phyloP scores from a whole-genome alignment of 2,113 vertebrate species.

The Chunga burmeisteri region DNA sequence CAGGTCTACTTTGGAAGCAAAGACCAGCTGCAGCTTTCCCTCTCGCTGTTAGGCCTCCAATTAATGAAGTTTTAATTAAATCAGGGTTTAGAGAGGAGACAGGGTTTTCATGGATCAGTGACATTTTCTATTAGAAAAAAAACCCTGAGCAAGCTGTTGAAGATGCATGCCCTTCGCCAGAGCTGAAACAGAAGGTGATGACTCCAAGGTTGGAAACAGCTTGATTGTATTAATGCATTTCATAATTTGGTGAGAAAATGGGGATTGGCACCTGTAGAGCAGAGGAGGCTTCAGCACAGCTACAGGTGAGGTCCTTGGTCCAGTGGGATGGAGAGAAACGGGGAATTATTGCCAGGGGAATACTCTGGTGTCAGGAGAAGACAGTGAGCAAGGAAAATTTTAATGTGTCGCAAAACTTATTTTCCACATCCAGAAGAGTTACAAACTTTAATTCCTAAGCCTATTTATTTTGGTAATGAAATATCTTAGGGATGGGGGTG shows the following conservation, averaged over 20 bases:
- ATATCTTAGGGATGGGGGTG: not conserved
- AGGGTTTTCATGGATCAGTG: not conserved
- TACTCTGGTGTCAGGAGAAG: not conserved
- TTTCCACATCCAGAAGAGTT: not conserved
- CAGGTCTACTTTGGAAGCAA: not conserved
- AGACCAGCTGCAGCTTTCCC: not conserved
- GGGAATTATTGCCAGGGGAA: not conserved
- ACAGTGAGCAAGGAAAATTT: not conserved
- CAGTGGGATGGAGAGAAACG: not conserved
- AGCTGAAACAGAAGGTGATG: not conserved
- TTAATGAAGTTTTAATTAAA: constrained; percentile 21
- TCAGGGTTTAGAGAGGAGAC: not conserved
- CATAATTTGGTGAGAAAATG: not conserved
- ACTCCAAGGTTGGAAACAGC: not conserved
- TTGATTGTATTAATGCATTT: not conserved
- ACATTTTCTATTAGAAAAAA: not conserved
- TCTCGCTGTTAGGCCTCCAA: not conserved
- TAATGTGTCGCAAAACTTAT: not conserved
- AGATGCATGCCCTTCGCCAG: not conserved
- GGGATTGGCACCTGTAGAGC: not conserved
- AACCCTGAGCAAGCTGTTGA: not conserved
- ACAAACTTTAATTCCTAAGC: not conserved
- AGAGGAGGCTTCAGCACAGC: not conserved
- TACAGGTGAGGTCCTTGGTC: not conserved
- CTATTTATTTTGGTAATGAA: not conserved